phyloP scores from a whole-genome alignment of 1,140 invertebrate genomes.

The Zaprionus kolodkinae region DNA sequence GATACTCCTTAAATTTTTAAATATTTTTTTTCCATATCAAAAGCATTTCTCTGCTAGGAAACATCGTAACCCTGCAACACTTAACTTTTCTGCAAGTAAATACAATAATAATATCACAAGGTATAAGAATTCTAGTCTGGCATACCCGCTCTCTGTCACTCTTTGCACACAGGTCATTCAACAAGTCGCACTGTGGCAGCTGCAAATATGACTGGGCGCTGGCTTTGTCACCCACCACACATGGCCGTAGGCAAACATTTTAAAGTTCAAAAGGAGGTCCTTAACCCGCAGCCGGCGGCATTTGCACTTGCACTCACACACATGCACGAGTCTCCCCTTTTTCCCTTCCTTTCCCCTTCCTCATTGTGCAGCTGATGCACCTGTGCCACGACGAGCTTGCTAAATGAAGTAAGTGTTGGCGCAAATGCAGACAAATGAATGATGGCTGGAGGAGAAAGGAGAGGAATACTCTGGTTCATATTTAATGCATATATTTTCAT shows the following conservation, averaged over 20 bases:
- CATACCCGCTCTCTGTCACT: background rate
- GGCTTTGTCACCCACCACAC: slow-evolving; percentile 55
- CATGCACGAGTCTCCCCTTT: slow-evolving; percentile 6
- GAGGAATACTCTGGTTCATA: slow-evolving; percentile 31
- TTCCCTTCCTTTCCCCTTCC: background rate
- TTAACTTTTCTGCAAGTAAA: too few relatives aligned
- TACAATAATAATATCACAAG: too few relatives aligned
- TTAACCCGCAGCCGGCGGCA: slow-evolving; percentile 73
- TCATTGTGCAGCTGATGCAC: slow-evolving; percentile 37
- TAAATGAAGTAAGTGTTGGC: slow-evolving; percentile 80
- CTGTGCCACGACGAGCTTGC: slow-evolving; percentile 43
- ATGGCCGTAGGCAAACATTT: slow-evolving; percentile 73
- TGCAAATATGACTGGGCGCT: slow-evolving; percentile 18
- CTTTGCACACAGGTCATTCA: slow-evolving; percentile 22
- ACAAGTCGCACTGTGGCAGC: background rate
- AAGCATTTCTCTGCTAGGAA: too few relatives aligned
- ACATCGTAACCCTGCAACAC: too few relatives aligned
- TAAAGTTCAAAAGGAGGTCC: slow-evolving; percentile 80
- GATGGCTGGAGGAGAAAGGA: slow-evolving; percentile 36
- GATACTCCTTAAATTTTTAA: too few relatives aligned
- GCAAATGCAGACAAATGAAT: slow-evolving; percentile 75
- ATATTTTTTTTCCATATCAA: too few relatives aligned
- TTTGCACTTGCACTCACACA: slow-evolving; percentile 31
- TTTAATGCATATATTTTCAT: background rate
- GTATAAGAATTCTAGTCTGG: background rate